Evolutionary conservation across 2,797 vertebrate species (phyloP).

Genomic region (Setipinna tenuifilis): DNA sequence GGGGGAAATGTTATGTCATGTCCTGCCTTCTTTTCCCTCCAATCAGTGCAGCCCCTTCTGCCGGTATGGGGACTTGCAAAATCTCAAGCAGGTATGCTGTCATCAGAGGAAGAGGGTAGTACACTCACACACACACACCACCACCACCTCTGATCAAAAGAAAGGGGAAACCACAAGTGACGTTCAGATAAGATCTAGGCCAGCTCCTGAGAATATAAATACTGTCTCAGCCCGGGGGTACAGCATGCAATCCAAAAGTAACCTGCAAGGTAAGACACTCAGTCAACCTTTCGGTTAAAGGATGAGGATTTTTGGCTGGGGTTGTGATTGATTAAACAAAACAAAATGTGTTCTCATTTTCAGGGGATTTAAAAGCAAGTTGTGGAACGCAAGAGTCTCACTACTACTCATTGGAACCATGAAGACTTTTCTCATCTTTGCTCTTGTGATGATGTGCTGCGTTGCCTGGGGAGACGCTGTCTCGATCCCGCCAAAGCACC

Average conservation of each 20-base stretch:
- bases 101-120: neutral
- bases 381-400: neutral
- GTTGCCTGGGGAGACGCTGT: slow-evolving; percentile 1
- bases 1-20: slow-evolving; percentile 1
- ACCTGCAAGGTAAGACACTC: slow-evolving; percentile 30
- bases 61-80: neutral
- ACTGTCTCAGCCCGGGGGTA: slow-evolving; percentile 29
- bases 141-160: slow-evolving; percentile 23
- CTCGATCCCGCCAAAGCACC: neutral
- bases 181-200: slow-evolving; percentile 52
- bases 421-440: slow-evolving; percentile 39
- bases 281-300: neutral
- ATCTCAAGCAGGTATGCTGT: neutral
- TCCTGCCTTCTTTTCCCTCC: neutral
- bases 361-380: neutral
- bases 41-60: neutral
- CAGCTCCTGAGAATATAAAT: slow-evolving; percentile 57
- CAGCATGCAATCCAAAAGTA: slow-evolving; percentile 31
- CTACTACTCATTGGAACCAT: slow-evolving; percentile 30
- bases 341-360: neutral
- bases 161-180: slow-evolving; percentile 43
- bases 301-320: neutral
- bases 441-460: slow-evolving; percentile 36
- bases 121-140: too few species aligned
- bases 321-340: neutral